These are phyloP conservation scores for Mesocentrotus franciscanus DNA, from an alignment of 53 echinoderm and acorn worm species.

Conservation along the genomic window DNA sequence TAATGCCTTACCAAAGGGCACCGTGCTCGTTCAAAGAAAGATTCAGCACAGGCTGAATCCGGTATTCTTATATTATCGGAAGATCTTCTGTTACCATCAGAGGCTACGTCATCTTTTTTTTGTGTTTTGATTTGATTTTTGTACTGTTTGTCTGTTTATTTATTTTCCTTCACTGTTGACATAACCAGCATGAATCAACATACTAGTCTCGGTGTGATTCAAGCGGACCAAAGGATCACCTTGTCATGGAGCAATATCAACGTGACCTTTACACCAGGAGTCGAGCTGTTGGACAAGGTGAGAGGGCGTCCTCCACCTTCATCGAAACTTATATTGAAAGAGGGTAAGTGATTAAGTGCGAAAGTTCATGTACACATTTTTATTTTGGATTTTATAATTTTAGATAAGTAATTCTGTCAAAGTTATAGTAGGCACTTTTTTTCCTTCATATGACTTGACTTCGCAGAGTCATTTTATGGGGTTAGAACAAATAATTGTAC, in stretches of 20 bases:
- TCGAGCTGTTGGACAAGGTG: slow-evolving; percentile 53
- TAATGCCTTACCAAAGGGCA: too few relatives aligned
- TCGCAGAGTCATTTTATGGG: too few relatives aligned
- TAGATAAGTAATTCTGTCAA: too few relatives aligned
- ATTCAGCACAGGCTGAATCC: too few relatives aligned
- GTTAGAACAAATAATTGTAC: too few relatives aligned
- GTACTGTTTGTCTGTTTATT: background rate
- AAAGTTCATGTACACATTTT: background rate
- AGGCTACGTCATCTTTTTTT: too few relatives aligned
- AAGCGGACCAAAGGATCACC: slow-evolving; percentile 50
- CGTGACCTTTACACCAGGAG: slow-evolving; percentile 57
- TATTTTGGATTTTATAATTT: too few relatives aligned
- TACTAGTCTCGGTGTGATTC: slow-evolving; percentile 27
- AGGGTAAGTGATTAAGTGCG: slow-evolving; percentile 46
- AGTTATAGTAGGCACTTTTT: too few relatives aligned
- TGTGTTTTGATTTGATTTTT: too few relatives aligned
- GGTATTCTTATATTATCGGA: too few relatives aligned
- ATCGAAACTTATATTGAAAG: slow-evolving; percentile 48
- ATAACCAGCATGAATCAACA: background rate
- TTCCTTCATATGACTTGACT: background rate
- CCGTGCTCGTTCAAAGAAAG: too few relatives aligned
- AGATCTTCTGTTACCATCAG: too few relatives aligned
- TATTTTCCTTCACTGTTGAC: background rate
- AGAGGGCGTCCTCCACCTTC: slow-evolving; percentile 50
- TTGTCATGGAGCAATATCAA: slow-evolving; percentile 69